Evolutionary conservation across 1,140 invertebrate species (phyloP).

Genomic region (Mesaphorura yosii): DNA sequence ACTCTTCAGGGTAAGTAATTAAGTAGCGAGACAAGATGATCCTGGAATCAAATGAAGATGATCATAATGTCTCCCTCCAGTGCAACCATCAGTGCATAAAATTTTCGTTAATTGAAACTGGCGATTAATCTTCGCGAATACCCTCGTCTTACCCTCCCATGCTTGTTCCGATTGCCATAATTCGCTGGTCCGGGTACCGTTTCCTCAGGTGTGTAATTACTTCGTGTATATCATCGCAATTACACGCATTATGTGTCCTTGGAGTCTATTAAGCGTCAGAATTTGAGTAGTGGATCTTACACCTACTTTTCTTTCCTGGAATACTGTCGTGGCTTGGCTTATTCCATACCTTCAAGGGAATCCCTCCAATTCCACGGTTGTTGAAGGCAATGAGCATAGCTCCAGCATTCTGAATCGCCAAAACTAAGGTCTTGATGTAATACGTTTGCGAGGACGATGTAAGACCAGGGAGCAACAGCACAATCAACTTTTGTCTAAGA

Average conservation of each 20-base stretch:
- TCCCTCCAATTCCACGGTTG: conserved; percentile 64
- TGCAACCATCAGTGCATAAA: too few relatives aligned
- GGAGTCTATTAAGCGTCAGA: conserved; percentile 52
- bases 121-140: neutral
- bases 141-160: conserved; percentile 47
- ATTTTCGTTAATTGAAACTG: too few relatives aligned
- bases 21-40: conserved; percentile 18
- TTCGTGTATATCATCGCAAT: conserved; percentile 63
- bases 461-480: conserved; percentile 59
- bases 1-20: conserved; percentile 12
- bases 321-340: neutral
- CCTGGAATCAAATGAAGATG: conserved; percentile 3
- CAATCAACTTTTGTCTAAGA: neutral
- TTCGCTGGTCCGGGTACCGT: conserved; percentile 47
- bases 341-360: conserved; percentile 51
- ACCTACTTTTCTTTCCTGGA: neutral
- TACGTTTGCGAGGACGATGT: conserved; percentile 62
- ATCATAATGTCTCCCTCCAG: neutral
- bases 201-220: conserved; percentile 58
- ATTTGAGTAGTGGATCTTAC: conserved; percentile 23
- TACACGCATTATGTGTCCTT: conserved; percentile 66
- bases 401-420: conserved; percentile 50
- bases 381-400: conserved; percentile 66
- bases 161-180: conserved; percentile 69
- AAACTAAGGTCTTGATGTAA: conserved; percentile 66